Base-by-base conservation (phyloP, 2,797 vertebrate species). In the Momotus momota region DNA sequence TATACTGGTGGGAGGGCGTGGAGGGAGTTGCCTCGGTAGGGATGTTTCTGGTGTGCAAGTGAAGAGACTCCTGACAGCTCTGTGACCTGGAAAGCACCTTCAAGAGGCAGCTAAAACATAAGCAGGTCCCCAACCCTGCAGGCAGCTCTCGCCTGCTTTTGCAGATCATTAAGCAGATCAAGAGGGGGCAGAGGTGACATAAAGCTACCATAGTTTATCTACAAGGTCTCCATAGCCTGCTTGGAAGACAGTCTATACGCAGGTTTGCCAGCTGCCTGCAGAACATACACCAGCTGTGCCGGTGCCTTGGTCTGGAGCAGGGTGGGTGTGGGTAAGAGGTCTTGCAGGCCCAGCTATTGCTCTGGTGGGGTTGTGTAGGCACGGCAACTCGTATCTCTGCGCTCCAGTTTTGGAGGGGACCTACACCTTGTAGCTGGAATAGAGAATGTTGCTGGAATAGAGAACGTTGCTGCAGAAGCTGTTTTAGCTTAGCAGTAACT, bases 171-270 rank as follows among this genome's bases (percentile, higher is more conserved):
- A 80, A 87, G 71, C 88, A 58, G 49, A 73, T 93, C 54, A 58
- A 16, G 75, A 71, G 84, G 54, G 79, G 81, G 43, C 79, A 93
- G 85, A 83, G 88, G 93, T 83, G 88, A 57, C 1, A 1, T 35
- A 17, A 61, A 94, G 19, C 0, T 1, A 14, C 61, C 41, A 0
- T 4, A 16, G 57, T 77, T 82, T 82, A 58, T 82, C 88, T 65
- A 0, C 8, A 38, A 33, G 45, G 35, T 85, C 33, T 89, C 55
- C 4, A 5, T 26, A 46, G 60, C 51, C 73, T 29, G 14, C 26
- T 27, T 33, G 33, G 43, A 46, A 66, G 65, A 4, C 0, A 0
- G 29, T 22, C 57, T 12, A 1, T 12, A 0, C 2, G 2, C 21
- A 26, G 58, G 48, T 55, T 75, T 82, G 81, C 67, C 31, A 6